phyloP scores from a whole-genome alignment of 2,797 vertebrate genomes.

The Labroides dimidiatus region DNA sequence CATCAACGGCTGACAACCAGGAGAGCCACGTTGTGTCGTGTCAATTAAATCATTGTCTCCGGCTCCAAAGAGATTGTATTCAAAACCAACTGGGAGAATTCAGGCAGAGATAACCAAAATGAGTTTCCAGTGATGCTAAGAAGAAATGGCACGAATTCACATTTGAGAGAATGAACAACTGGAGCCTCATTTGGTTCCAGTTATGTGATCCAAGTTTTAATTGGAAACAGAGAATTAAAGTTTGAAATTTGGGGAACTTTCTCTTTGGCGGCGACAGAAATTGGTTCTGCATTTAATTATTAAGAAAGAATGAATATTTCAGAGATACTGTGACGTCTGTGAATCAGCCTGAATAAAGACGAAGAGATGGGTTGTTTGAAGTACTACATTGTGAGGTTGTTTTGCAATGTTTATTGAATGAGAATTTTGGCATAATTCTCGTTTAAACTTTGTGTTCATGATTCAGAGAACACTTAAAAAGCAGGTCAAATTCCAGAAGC shows the following conservation, averaged over 20 bases:
- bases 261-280: too few species aligned
- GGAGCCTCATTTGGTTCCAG: slow-evolving; percentile 37
- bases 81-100: slow-evolving; percentile 33
- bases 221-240: slow-evolving; percentile 4
- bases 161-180: slow-evolving; percentile 13
- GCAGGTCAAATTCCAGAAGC: neutral
- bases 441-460: neutral
- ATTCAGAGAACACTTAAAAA: neutral
- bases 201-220: slow-evolving; percentile 38
- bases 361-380: neutral
- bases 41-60: slow-evolving; percentile 54
- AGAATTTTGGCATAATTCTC: too few species aligned
- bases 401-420: too few species aligned
- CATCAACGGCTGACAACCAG: slow-evolving; percentile 36
- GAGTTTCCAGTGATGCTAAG: slow-evolving; percentile 10
- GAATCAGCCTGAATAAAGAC: neutral
- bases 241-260: neutral
- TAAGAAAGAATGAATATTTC: neutral
- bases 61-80: slow-evolving; percentile 42
- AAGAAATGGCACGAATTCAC: neutral
- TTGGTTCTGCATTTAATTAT: neutral
- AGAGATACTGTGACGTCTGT: neutral
- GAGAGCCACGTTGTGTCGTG: slow-evolving; percentile 35
- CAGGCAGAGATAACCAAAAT: slow-evolving; percentile 42
- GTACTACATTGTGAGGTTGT: too few species aligned